Conservation (phyloP, 2,888 invertebrate species). For the Ophion slaviceki region DNA sequence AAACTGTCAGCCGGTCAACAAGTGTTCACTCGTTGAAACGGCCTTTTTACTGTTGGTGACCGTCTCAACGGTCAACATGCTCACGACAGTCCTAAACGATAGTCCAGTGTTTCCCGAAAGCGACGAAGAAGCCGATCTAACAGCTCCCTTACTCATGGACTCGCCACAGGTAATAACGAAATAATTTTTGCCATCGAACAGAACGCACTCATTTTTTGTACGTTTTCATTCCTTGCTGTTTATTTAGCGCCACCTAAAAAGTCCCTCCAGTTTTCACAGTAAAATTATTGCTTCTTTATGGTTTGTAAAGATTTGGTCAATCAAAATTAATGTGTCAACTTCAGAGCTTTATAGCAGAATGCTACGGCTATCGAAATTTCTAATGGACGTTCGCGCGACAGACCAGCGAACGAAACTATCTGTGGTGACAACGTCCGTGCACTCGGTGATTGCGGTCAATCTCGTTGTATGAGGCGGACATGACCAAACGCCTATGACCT, state of each 20-base stretch:
- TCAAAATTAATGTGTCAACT: background rate
- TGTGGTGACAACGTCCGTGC: constrained; percentile 26
- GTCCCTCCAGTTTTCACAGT: too few relatives aligned
- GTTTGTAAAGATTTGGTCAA: background rate
- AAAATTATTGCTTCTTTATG: too few relatives aligned
- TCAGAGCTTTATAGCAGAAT: background rate
- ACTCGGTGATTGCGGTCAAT: constrained; percentile 55
- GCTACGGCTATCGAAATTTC: background rate
- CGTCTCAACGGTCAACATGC: constrained; percentile 95
- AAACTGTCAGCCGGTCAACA: constrained; percentile 92
- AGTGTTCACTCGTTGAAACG: constrained; percentile 94
- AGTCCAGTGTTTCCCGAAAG: constrained; percentile 94
- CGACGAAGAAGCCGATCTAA: constrained; percentile 88
- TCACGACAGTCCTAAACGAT: constrained; percentile 93
- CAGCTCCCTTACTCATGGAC: constrained; percentile 91
- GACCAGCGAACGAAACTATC: constrained; percentile 32
- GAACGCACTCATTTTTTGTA: background rate
- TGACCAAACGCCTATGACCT: constrained; percentile 26
- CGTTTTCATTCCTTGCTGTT: background rate
- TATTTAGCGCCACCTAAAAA: background rate
- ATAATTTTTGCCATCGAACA: background rate
- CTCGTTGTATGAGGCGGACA: constrained; percentile 12
- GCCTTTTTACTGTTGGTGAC: constrained; percentile 95
- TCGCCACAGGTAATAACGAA: constrained; percentile 87
- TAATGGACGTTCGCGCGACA: constrained; percentile 2